Conservation (phyloP, 2,797 vertebrate genomes). For the Pterois miles region DNA sequence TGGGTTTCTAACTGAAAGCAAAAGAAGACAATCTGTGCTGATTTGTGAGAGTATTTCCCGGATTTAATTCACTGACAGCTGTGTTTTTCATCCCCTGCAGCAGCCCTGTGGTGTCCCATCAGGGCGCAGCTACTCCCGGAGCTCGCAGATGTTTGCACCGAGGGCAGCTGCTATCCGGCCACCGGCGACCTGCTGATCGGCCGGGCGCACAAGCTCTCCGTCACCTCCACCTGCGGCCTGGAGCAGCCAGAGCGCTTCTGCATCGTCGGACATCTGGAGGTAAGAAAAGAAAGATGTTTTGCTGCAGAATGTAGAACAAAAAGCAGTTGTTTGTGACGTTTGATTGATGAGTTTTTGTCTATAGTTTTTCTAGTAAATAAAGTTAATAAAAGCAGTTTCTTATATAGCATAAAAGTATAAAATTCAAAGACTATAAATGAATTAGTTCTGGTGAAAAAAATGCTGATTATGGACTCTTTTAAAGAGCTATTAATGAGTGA, state of each 20-base stretch:
- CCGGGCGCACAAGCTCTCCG: slow-evolving; percentile 85
- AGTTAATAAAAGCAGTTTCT: not conserved
- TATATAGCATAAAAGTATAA: not conserved
- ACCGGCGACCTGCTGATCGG: slow-evolving; percentile 97
- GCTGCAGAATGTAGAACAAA: not conserved
- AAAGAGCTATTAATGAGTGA: not conserved
- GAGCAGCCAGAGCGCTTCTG: slow-evolving; percentile 88
- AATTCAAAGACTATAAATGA: not conserved
- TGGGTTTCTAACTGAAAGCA: slow-evolving; percentile 1
- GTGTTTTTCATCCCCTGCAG: not conserved
- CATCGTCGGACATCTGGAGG: slow-evolving; percentile 94
- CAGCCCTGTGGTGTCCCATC: slow-evolving; percentile 76
- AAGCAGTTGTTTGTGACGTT: not conserved
- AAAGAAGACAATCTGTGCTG: not conserved
- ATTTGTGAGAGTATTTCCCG: not conserved
- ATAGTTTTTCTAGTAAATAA: not conserved
- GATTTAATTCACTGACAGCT: not conserved
- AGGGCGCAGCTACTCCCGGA: slow-evolving; percentile 84
- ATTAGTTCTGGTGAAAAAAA: not conserved
- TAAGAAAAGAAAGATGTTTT: slow-evolving; percentile 53
- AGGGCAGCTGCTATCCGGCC: slow-evolving; percentile 97
- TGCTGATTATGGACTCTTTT: not conserved
- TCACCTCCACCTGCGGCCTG: slow-evolving; percentile 92
- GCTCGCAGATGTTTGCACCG: slow-evolving; percentile 89
- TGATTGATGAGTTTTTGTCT: not conserved